Base-by-base conservation (phyloP, 2,888 invertebrate species). In the Cantharis lateralis region DNA sequence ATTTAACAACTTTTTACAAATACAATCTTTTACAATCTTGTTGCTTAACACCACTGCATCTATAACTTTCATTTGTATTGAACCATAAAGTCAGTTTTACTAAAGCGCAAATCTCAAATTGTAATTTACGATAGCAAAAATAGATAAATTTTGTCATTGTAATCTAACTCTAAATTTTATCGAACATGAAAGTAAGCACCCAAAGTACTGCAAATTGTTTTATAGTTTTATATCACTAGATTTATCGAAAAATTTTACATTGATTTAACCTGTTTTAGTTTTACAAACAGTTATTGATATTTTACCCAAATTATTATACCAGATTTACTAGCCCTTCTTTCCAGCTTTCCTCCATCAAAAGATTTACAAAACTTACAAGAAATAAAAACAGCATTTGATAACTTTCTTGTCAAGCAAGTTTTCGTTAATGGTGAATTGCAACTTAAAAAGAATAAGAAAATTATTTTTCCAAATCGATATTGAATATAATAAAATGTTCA, bases 141-240 rank as follows among this genome's bases (percentile, higher is more conserved):
- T 75, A 75, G 76, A 78, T 78, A 78, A 78, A 78, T 69, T 72
- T 72, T 71, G 70, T 16, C 64, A 68, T 64, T 68, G 77, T 79
- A 77, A 79, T 79, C 79, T 71, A 70, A 75, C 71, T 72, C 72
- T 79, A 79, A 79, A 79, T 79, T 79, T 79, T 79, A 79, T 79
- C 68, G 77, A 77, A 79, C 77, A 79, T 71, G 75, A 79, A 77
- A 77, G 62, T 78, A 76, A 78, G 70, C 70, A 71, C 76, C 68
- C 16, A 78, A 78, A 75, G 62, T 78, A 72, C 78, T 71, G 62
- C 71, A 78, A 75, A 78, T 76, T 78, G 78, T 76, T 81, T 78
- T 77, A 73, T 70, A 71, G 69, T 72, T 64, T 64, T 68, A 28
- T 71, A 77, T 77, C 79, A 78, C 77, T 66, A 62, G 76, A 76